phyloP scores from a whole-genome alignment of 2,113 vertebrate genomes.

The Phaetusa simplex region DNA sequence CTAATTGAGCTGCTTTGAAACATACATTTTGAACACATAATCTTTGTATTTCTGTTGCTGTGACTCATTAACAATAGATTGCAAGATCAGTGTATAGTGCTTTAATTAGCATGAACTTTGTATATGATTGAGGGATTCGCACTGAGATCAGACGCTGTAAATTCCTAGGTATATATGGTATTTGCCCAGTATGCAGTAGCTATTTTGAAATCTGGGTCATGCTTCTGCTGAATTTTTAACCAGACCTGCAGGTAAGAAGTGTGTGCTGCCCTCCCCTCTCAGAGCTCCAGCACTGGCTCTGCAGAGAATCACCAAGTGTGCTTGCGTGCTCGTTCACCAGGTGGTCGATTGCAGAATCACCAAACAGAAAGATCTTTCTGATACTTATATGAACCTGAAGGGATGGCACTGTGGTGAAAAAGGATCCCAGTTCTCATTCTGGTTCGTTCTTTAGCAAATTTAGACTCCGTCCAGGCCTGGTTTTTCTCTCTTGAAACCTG shows the following conservation, averaged over 20 bases:
- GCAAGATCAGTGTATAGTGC: background rate
- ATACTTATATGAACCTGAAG: background rate
- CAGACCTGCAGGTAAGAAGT: background rate
- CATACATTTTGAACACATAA: background rate
- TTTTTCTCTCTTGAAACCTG: background rate
- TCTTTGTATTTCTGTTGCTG: background rate
- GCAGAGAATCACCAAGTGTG: background rate
- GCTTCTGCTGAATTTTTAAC: background rate
- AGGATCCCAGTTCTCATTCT: background rate
- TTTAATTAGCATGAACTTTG: background rate
- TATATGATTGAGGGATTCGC: background rate
- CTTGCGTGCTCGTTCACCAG: rapidly evolving
- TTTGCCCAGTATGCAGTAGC: background rate
- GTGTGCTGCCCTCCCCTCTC: background rate
- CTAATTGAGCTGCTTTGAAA: background rate
- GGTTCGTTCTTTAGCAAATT: background rate
- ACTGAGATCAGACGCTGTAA: background rate
- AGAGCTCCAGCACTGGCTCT: background rate
- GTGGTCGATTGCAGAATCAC: background rate
- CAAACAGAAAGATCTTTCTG: background rate
- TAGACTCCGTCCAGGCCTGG: background rate
- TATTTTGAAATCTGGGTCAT: background rate
- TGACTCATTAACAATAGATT: background rate
- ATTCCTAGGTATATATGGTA: background rate
- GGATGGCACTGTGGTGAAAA: background rate